phyloP scores from a whole-genome alignment of 1,140 invertebrate species.

The Drosophila subobscura region DNA sequence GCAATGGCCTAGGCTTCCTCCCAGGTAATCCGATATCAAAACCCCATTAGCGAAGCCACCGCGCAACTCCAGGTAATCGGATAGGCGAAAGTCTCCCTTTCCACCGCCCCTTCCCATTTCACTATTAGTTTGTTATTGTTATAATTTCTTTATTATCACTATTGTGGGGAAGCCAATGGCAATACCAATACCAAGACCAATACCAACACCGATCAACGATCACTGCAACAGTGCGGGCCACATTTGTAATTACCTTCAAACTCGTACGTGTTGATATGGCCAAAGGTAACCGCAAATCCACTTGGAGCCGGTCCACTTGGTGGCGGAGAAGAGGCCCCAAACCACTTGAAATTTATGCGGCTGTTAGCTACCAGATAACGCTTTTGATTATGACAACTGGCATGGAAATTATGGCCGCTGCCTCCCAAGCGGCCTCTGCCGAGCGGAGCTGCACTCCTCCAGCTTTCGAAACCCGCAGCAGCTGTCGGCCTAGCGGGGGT shows the following conservation, averaged over 20 bases:
- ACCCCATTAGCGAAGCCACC: slow-evolving; percentile 23
- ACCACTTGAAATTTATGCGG: slow-evolving; percentile 76
- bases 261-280: slow-evolving; percentile 61
- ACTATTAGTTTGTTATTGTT: slow-evolving; percentile 78
- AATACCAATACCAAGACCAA: slow-evolving; percentile 43
- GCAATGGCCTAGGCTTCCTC: slow-evolving; percentile 28
- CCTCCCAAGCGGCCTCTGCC: slow-evolving; percentile 28
- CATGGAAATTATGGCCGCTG: slow-evolving; percentile 45
- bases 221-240: slow-evolving; percentile 22
- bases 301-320: slow-evolving; percentile 59
- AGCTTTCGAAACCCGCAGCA: slow-evolving; percentile 42
- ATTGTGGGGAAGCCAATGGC: slow-evolving; percentile 54
- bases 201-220: slow-evolving; percentile 21
- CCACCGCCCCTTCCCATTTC: slow-evolving; percentile 26
- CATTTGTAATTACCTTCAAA: slow-evolving; percentile 45
- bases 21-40: slow-evolving; percentile 41
- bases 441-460: slow-evolving; percentile 2
- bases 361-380: slow-evolving; percentile 80
- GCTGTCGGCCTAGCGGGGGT: slow-evolving; percentile 52
- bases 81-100: slow-evolving; percentile 70
- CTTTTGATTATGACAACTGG: slow-evolving; percentile 80
- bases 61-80: slow-evolving; percentile 62
- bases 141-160: slow-evolving; percentile 80
- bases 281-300: slow-evolving; percentile 76
- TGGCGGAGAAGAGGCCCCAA: slow-evolving; percentile 47